Evolutionary conservation across 2,113 vertebrate genomes (phyloP).

Genomic region (Rhegmatorhina hoffmannsi): DNA sequence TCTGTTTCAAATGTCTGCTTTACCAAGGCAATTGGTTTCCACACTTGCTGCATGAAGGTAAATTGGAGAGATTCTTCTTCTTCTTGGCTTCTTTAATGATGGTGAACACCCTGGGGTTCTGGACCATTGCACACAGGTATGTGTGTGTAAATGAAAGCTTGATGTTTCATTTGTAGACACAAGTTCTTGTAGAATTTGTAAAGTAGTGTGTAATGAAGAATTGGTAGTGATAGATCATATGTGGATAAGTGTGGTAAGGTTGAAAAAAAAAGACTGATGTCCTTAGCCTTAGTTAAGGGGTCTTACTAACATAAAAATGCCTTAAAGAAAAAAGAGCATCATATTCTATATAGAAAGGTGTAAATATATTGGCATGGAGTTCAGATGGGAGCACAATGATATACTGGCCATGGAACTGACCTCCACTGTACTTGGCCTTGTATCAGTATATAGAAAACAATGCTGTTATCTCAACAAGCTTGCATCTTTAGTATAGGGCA

Average conservation of each 20-base stretch:
- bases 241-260: not conserved
- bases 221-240: not conserved
- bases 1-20: conserved; percentile 47
- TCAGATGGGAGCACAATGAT: not conserved
- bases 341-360: fast-evolving
- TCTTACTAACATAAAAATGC: not conserved
- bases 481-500: not conserved
- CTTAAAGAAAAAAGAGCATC: not conserved
- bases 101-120: conserved; percentile 84
- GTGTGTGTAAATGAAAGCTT: not conserved
- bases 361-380: not conserved
- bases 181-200: not conserved
- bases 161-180: not conserved
- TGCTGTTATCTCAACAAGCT: not conserved
- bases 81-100: conserved; percentile 83
- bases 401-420: not conserved
- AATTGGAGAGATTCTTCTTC: conserved; percentile 92
- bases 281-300: not conserved
- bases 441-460: fast-evolving
- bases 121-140: conserved; percentile 87
- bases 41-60: conserved; percentile 83
- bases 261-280: not conserved
- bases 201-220: not conserved
- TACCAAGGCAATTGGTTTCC: conserved; percentile 92
- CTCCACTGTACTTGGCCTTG: not conserved